These are phyloP conservation scores for Hemicentrotus pulcherrimus DNA, from an alignment of 35 echinoderm and acorn worm genomes.

Conservation along the genomic window DNA sequence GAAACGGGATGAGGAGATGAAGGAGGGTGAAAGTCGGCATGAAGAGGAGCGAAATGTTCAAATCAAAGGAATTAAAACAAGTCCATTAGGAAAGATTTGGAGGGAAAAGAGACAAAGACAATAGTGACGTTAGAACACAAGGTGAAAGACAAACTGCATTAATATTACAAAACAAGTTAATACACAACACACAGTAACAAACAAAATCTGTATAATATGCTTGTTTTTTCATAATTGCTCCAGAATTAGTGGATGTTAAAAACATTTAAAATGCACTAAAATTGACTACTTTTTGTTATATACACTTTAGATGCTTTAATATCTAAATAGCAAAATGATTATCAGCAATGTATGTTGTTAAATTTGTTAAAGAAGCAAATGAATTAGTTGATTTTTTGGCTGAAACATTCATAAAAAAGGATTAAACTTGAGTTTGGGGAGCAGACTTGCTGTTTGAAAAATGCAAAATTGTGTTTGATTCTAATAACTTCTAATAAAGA, in stretches of 20 bases:
- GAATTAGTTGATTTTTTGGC: not conserved
- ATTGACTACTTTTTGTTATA: not conserved
- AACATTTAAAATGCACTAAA: not conserved
- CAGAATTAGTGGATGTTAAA: not conserved
- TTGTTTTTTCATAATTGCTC: not conserved
- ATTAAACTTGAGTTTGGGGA: not conserved
- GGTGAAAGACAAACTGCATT: constrained; percentile 19
- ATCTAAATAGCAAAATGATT: not conserved
- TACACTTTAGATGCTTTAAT: not conserved
- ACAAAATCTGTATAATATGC: not conserved
- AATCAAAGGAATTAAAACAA: constrained; percentile 20
- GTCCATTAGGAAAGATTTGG: constrained; percentile 37
- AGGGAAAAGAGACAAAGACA: constrained; percentile 51
- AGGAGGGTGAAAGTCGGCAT: constrained; percentile 1
- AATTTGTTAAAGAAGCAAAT: not conserved
- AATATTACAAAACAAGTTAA: not conserved
- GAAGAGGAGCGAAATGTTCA: not conserved
- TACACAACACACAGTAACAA: not conserved
- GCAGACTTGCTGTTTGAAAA: not conserved
- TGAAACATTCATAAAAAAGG: not conserved
- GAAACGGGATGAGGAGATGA: not conserved
- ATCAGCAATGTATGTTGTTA: not conserved
- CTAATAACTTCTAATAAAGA: not conserved
- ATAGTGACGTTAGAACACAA: constrained; percentile 45
- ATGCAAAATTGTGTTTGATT: not conserved